phyloP scores from a whole-genome alignment of 2,797 vertebrate genomes.

The Sebastes cheni region DNA sequence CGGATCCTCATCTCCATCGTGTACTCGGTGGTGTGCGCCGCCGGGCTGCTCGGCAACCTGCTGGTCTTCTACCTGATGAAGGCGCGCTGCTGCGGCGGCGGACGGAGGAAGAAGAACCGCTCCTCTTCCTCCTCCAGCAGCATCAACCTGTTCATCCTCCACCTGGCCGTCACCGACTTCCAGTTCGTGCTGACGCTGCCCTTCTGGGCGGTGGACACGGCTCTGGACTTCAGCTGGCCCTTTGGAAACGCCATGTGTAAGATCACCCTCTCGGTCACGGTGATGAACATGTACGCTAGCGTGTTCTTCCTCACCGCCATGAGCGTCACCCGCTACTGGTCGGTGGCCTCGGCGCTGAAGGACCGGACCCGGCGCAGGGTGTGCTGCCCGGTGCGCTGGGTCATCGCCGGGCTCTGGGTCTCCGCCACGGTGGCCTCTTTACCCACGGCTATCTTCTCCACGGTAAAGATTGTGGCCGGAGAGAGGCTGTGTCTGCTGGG shows the following conservation, averaged over 20 bases:
- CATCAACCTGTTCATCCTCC: constrained; percentile 80
- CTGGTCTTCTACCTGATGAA: constrained; percentile 81
- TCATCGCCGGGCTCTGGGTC: constrained; percentile 76
- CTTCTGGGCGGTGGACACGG: constrained; percentile 82
- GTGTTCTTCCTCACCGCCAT: constrained; percentile 83
- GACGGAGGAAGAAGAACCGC: constrained; percentile 48
- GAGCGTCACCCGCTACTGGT: constrained; percentile 81
- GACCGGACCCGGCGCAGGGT: constrained; percentile 51
- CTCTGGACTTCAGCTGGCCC: constrained; percentile 83
- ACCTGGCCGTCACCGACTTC: constrained; percentile 80
- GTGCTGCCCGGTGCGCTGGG: constrained; percentile 76
- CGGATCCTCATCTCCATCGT: constrained; percentile 69
- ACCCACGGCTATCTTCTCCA: constrained; percentile 75
- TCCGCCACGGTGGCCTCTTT: constrained; percentile 70
- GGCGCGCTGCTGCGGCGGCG: constrained; percentile 35
- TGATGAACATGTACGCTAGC: constrained; percentile 83
- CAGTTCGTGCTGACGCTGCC: constrained; percentile 81
- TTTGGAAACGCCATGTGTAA: constrained; percentile 82
- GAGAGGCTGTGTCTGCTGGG: constrained; percentile 78
- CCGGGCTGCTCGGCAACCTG: constrained; percentile 77
- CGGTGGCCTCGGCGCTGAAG: constrained; percentile 78
- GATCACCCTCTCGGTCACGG: constrained; percentile 75
- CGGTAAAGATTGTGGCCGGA: constrained; percentile 60
- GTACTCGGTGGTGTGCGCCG: constrained; percentile 76
- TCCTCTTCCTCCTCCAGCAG: constrained; percentile 46